phyloP scores from a whole-genome alignment of 2,113 vertebrate genomes.

The Ahaetulla prasina region DNA sequence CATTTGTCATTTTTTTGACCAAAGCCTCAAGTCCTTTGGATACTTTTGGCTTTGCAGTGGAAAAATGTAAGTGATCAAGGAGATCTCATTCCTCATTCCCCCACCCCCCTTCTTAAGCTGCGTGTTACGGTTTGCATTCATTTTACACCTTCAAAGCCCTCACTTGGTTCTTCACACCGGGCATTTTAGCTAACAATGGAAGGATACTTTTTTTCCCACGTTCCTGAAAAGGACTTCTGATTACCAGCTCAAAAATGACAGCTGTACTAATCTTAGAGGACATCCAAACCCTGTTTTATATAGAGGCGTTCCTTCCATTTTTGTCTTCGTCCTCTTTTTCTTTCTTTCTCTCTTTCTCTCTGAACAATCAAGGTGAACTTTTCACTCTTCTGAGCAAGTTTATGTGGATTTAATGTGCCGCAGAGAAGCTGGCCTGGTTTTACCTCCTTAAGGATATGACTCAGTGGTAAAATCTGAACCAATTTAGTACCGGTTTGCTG shows the following conservation, averaged over 20 bases:
- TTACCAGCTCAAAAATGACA: conserved; percentile 68
- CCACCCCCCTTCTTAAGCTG: neutral
- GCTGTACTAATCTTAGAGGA: conserved; percentile 61
- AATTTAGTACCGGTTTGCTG: too few relatives aligned
- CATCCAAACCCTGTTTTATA: conserved; percentile 61
- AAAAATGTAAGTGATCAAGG: neutral
- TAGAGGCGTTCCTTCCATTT: conserved; percentile 47
- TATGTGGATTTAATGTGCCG: too few relatives aligned
- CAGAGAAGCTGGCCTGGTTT: too few relatives aligned
- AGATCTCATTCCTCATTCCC: neutral
- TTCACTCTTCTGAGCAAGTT: too few relatives aligned
- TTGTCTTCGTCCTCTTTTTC: conserved; percentile 9
- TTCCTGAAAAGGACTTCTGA: conserved; percentile 74
- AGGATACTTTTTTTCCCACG: conserved; percentile 69
- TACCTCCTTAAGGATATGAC: too few relatives aligned
- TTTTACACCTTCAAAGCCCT: conserved; percentile 49
- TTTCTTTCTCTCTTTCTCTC: neutral
- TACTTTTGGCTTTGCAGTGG: neutral
- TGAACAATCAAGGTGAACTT: too few relatives aligned
- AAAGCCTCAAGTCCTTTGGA: neutral
- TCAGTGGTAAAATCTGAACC: too few relatives aligned
- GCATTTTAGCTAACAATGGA: conserved; percentile 62
- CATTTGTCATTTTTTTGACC: neutral
- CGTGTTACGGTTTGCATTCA: conserved; percentile 8
- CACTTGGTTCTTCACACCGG: conserved; percentile 50